Base-by-base conservation (phyloP, 2,888 invertebrate genomes). In the Gnatocerus cornutus region DNA sequence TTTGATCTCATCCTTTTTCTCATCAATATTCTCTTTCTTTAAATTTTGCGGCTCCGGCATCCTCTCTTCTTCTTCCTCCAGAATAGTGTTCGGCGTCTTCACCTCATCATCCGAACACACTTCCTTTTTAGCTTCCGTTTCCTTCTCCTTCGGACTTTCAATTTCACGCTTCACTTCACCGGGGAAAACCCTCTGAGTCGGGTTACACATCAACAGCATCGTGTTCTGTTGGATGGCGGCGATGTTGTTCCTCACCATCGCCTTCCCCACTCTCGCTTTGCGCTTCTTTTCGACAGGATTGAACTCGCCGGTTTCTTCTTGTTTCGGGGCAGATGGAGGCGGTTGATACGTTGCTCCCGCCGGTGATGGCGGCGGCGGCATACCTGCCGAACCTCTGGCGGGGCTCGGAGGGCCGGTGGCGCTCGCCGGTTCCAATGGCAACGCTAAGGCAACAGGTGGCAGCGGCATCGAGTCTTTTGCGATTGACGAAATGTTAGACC, bases 331-430 rank as follows among this genome's bases (percentile, higher is more conserved):
- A 3, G 72, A 77, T 65, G 62, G 76, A 9, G 77, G 79, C 10
- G 82, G 82, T 74, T 85, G 85, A 85, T 88, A 84, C 29, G 84
- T 74, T 77, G 84, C 63, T 80, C 87, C 71, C 82, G 89, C 85
- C n/a, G 85, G 84, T 12, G 89, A 89, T 71, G 90, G 90, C 0
- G 89, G 89, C 0, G 89, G 88, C 71, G 90, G 90, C 74, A 89
- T 89, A 0, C 90, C 90, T 3, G 90, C 91, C 5, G 91, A 91
- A 13, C 91, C 91, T 5, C 91, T 85, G 1, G 91, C 91, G 0
- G 92, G 91, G 55, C 91, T 91, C 0, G 91, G 91, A 0, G 91
- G 90, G 1, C 90, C 90, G n/a, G 84, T 84, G 69, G 86, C 84
- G 80, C 87, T 83, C 67, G 84, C 78, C 77, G 87, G 87, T 76